Conservation (phyloP, 2,888 invertebrate genomes). For the Mesorhabditis spiculigera region DNA sequence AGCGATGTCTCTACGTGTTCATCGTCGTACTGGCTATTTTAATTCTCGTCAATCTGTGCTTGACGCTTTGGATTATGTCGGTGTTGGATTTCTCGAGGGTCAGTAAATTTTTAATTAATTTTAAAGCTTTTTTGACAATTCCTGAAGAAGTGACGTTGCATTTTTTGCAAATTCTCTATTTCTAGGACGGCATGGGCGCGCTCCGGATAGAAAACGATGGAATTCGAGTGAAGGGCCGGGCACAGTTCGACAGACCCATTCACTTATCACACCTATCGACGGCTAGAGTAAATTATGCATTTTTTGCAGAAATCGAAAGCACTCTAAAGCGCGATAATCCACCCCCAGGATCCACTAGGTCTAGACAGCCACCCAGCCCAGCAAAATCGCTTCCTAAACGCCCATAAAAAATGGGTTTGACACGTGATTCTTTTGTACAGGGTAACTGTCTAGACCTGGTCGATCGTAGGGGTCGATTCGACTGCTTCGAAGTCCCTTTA, state of each 20-base stretch:
- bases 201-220: constrained; percentile 60
- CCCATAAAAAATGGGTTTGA: too few species aligned
- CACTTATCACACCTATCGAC: constrained; percentile 56
- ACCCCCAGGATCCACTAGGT: too few species aligned
- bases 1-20: constrained; percentile 86
- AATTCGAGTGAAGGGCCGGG: constrained; percentile 58
- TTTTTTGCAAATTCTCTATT: not conserved
- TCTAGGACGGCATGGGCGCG: constrained; percentile 61
- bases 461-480: not conserved
- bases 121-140: not conserved
- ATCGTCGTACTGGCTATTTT: constrained; percentile 82
- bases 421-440: not conserved
- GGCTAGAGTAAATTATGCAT: constrained; percentile 26
- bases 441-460: not conserved
- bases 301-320: not conserved
- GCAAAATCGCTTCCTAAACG: too few species aligned
- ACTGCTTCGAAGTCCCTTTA: not conserved
- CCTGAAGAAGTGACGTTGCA: not conserved
- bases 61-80: constrained; percentile 92
- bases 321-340: too few species aligned
- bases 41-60: constrained; percentile 86
- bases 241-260: constrained; percentile 60
- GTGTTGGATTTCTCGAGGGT: constrained; percentile 94
- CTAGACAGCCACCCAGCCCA: too few species aligned
- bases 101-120: constrained; percentile 58